Conservation (phyloP, 2,797 vertebrate genomes). For the Sciurus vulgaris region DNA sequence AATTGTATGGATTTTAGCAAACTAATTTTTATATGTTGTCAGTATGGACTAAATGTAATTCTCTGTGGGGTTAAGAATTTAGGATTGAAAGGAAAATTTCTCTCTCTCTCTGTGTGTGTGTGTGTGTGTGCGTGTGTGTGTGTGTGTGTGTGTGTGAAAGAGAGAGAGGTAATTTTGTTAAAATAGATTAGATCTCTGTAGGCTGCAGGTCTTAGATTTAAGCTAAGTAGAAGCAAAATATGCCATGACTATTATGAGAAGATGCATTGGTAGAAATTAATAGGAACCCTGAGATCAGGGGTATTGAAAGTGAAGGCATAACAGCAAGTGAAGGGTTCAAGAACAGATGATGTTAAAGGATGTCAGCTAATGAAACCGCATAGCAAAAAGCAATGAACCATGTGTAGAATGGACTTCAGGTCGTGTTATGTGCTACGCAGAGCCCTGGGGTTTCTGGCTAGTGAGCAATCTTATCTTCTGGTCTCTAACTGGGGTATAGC, state of each 20-base stretch:
- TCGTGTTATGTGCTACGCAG: not conserved
- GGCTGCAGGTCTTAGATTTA: slow-evolving; percentile 8
- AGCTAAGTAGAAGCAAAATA: slow-evolving; percentile 35
- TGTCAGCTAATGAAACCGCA: not conserved
- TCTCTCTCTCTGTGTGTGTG: no score
- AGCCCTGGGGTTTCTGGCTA: not conserved
- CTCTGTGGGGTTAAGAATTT: slow-evolving; percentile 38
- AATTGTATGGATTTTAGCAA: slow-evolving; percentile 35
- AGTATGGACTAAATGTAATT: not conserved
- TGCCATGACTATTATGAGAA: not conserved
- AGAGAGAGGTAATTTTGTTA: slow-evolving; percentile 4
- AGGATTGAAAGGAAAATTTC: not conserved
- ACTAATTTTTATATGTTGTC: not conserved
- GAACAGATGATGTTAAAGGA: not conserved
- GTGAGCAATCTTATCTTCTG: not conserved
- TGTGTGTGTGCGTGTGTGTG: not conserved
- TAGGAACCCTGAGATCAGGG: not conserved
- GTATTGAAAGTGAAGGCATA: slow-evolving; percentile 29
- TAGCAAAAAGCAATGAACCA: not conserved
- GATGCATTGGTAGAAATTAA: not conserved
- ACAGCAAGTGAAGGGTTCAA: not conserved
- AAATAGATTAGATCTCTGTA: not conserved
- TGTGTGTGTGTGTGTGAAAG: not conserved
- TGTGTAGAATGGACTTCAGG: slow-evolving; percentile 31
- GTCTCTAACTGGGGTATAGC: not conserved